Evolutionary conservation across 2,113 vertebrate genomes (phyloP), one percentile per base, ranked within the genome.

Genomic region (Gallinago paraguaiae): DNA sequence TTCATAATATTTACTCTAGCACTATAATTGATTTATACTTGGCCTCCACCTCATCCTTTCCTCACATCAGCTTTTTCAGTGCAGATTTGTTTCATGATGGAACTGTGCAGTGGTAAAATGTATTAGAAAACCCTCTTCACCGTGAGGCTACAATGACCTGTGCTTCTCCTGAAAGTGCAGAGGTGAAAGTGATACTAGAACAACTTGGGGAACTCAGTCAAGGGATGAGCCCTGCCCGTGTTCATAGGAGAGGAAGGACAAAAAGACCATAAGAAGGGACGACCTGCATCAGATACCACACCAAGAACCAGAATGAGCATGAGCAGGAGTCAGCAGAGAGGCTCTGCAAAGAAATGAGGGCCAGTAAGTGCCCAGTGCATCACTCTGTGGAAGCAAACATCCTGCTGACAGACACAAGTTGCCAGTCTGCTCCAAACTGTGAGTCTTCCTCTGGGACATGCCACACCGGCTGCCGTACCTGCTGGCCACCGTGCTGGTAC

Each of bases 381-480:
- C 37, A 14, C 56, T 57, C 50, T 28, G n/a, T 11, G 39, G 30
- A 2, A 63, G 35, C 37, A 81, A 67, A 23, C 7, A 14, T 60
- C 41, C 60, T 0, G 0, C 64, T 76, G 65, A 27, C 56, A 71
- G 23, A 14, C 41, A 9, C 8, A 14, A 70, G 71, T 63, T 74
- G 7, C 56, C 33, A 46, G 23, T n/a, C 23, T 86, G 56, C 51
- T 39, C 61, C 0, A 3, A 70, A 7, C 31, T 46, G 17, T 0
- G 1, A 46, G 23, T 6, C 22, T 14, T 41, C 19, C 27, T 39
- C 18, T 37, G 56, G 51, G 31, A 68, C 35, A 12, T 0, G 1
- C 10, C 18, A 1, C 2, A 4, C 4, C 0, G 1, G 28, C 76
- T 88, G 28, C 65, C 2, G 0, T 50, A 68, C 16, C 39, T 64